phyloP scores from a whole-genome alignment of 2,888 invertebrate species.

The Dryobota labecula region DNA sequence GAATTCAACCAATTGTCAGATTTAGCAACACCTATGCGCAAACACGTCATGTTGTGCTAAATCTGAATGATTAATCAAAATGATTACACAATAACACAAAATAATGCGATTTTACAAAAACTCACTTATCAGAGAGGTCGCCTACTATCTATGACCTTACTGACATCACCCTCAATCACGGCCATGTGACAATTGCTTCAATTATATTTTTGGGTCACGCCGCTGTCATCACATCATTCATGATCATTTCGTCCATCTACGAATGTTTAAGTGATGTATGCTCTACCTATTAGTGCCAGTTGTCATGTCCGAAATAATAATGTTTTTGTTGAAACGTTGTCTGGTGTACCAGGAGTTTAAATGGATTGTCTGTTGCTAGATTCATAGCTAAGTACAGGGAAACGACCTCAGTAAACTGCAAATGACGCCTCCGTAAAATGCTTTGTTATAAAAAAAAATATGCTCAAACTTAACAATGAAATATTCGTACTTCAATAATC shows the following conservation, averaged over 20 bases:
- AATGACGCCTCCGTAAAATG: conserved; percentile 7
- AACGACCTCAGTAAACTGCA: conserved; percentile 27
- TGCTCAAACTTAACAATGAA: neutral
- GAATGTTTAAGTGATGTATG: conserved; percentile 40
- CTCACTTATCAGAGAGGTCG: conserved; percentile 56
- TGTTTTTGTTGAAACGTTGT: conserved; percentile 2
- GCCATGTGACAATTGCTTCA: conserved; percentile 62
- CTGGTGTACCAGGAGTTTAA: neutral
- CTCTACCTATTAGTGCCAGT: conserved; percentile 7
- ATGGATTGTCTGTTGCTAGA: neutral
- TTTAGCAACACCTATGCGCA: neutral
- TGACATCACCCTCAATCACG: conserved; percentile 61
- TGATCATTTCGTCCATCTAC: conserved; percentile 26
- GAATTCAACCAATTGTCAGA: neutral
- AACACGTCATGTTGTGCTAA: conserved; percentile 1
- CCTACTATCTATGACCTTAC: conserved; percentile 67
- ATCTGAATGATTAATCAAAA: conserved; percentile 8
- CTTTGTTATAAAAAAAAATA: conserved; percentile 16
- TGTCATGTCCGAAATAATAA: conserved; percentile 8
- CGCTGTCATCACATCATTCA: conserved; percentile 41
- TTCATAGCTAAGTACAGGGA: conserved; percentile 13
- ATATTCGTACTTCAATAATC: neutral
- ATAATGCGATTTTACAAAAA: conserved; percentile 33
- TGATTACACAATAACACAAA: conserved; percentile 16
- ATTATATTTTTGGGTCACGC: conserved; percentile 63